Conservation (phyloP, 2,888 invertebrate genomes). For the Platycnemis pennipes region DNA sequence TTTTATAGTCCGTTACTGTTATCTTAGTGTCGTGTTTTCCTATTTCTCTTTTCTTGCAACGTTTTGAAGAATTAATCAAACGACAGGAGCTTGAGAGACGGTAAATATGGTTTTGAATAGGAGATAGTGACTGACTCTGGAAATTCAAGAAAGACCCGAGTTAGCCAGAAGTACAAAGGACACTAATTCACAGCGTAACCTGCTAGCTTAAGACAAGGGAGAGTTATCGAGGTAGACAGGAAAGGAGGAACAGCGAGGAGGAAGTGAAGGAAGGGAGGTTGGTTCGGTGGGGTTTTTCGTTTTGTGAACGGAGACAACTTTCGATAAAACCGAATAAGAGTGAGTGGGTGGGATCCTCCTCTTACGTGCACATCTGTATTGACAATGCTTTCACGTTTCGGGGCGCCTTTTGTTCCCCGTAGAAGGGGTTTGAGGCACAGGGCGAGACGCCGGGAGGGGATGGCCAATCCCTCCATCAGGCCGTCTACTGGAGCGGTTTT, state of each 20-base stretch:
- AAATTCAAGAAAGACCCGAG: too few relatives aligned
- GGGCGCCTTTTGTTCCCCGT: constrained; percentile 29
- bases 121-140: too few relatives aligned
- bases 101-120: neutral
- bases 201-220: constrained; percentile 39
- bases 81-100: neutral
- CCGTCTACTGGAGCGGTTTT: neutral
- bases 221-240: neutral
- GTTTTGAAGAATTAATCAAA: constrained; percentile 58
- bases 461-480: neutral
- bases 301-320: neutral
- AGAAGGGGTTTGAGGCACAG: neutral
- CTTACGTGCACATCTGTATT: constrained; percentile 58
- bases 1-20: too few relatives aligned
- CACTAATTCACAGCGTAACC: constrained; percentile 56
- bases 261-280: neutral
- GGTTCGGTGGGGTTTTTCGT: neutral
- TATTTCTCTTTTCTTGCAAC: neutral
- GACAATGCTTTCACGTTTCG: constrained; percentile 64
- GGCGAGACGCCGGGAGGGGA: neutral
- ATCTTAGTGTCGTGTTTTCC: too few relatives aligned
- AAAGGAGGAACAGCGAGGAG: neutral
- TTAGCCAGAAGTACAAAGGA: neutral
- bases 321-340: neutral
- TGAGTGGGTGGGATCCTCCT: constrained; percentile 32